These are phyloP conservation scores for Neodiprion virginianus DNA, from an alignment of 1,140 invertebrate genomes.

Conservation along the genomic window DNA sequence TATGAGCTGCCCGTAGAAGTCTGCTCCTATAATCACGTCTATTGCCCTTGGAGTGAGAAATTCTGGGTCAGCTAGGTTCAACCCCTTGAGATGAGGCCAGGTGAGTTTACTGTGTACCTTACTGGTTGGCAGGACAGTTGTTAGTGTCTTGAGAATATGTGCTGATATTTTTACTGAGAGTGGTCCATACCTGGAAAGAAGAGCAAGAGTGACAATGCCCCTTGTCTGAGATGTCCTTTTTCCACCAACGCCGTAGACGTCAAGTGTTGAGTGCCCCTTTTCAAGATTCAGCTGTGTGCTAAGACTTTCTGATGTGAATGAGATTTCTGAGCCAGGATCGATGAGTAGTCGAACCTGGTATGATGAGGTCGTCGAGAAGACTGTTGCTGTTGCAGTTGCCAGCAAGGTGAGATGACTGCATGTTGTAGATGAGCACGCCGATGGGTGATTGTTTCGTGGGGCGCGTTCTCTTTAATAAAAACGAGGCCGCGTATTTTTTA, in stretches of 20 bases:
- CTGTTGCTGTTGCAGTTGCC: neutral
- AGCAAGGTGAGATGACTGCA: neutral
- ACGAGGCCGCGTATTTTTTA: too few relatives aligned
- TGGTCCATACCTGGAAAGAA: neutral
- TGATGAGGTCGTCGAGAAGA: neutral
- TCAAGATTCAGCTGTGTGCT: too few relatives aligned
- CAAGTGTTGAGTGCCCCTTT: neutral
- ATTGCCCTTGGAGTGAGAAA: neutral
- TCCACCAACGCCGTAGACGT: neutral
- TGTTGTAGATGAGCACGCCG: neutral
- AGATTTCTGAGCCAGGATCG: too few relatives aligned
- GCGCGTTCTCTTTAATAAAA: too few relatives aligned
- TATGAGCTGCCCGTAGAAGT: too few relatives aligned
- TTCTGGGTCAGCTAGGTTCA: neutral
- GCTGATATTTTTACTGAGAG: constrained; percentile 5
- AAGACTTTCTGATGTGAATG: too few relatives aligned
- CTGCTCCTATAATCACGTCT: too few relatives aligned
- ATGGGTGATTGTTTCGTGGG: too few relatives aligned
- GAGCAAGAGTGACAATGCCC: neutral
- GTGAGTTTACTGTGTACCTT: neutral
- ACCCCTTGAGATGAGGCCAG: neutral
- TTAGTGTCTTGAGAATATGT: constrained; percentile 16
- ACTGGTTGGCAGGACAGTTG: constrained; percentile 13
- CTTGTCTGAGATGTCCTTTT: constrained; percentile 17
- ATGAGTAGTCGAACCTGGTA: too few relatives aligned